These are phyloP conservation scores for Bombus pyrosoma DNA, from an alignment of 1,140 invertebrate genomes.

Conservation along the genomic window DNA sequence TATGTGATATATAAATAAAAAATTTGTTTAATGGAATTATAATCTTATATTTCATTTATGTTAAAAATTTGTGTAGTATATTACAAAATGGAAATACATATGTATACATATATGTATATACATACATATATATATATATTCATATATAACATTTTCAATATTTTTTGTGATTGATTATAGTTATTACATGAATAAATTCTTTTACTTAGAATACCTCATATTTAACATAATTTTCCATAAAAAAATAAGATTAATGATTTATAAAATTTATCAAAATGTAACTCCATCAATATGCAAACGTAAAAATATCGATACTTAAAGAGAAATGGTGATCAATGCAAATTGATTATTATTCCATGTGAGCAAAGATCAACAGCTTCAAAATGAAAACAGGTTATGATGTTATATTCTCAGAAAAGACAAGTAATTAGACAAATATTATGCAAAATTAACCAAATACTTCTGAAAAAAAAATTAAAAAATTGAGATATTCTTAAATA, in stretches of 20 bases:
- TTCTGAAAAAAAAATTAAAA: constrained; percentile 20
- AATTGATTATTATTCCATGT: constrained; percentile 16
- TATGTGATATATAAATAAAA: background rate
- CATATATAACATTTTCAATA: background rate
- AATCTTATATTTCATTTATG: background rate
- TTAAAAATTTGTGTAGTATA: background rate
- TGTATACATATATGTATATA: background rate
- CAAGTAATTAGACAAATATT: constrained; percentile 8
- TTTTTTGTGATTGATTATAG: background rate
- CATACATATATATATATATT: background rate
- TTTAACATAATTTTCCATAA: background rate
- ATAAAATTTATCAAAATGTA: background rate
- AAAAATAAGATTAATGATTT: background rate
- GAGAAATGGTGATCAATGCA: background rate
- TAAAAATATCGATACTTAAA: background rate
- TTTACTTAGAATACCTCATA: background rate
- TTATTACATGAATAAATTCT: background rate
- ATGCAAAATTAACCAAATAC: background rate
- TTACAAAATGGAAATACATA: background rate
- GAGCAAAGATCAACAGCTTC: background rate
- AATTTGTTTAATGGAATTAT: background rate
- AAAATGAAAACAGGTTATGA: constrained; percentile 32
- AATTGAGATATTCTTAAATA: constrained; percentile 12
- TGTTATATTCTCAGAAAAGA: constrained; percentile 27
- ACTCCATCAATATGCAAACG: background rate